Percentiles rank a stretch among this genome's conserved stretches.
These are phyloP conservation scores for Andrena trimmerana DNA, from an alignment of 2,888 invertebrate genomes.

Conservation along the genomic window DNA sequence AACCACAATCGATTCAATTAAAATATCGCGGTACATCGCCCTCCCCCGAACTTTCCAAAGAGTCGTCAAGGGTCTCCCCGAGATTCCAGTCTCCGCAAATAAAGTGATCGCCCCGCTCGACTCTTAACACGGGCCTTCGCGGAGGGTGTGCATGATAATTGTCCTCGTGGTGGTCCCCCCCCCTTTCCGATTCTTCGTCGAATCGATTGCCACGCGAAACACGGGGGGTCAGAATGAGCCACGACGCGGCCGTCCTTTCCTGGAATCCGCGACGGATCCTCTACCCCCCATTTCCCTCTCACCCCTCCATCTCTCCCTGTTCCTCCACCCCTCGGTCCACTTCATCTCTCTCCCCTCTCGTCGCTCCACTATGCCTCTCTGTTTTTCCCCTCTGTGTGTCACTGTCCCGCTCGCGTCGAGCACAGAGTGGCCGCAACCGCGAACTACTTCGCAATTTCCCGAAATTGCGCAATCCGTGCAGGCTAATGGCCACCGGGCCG, in stretches of 20 bases:
- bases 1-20: slow-evolving; percentile 9
- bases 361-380: background rate
- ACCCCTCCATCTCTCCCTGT: slow-evolving; percentile 5
- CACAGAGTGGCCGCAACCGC: slow-evolving; percentile 71
- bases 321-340: background rate
- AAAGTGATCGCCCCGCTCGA: slow-evolving; percentile 28
- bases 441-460: slow-evolving; percentile 79
- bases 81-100: slow-evolving; percentile 23
- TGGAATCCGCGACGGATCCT: slow-evolving; percentile 69
- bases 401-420: slow-evolving; percentile 23
- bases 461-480: slow-evolving; percentile 78
- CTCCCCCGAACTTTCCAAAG: slow-evolving; percentile 5
- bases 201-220: slow-evolving; percentile 51
- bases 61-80: background rate
- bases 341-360: background rate
- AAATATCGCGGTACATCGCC: slow-evolving; percentile 17
- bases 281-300: slow-evolving; percentile 3
- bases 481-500: slow-evolving; percentile 71
- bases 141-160: slow-evolving; percentile 40
- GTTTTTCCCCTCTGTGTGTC: slow-evolving; percentile 10
- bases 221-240: slow-evolving; percentile 19
- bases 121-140: slow-evolving; percentile 26
- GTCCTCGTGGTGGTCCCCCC: background rate
- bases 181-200: slow-evolving; percentile 36
- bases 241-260: slow-evolving; percentile 73